Evolutionary conservation across 2,113 vertebrate genomes (phyloP).

Genomic region (Neomonachus schauinslandi): DNA sequence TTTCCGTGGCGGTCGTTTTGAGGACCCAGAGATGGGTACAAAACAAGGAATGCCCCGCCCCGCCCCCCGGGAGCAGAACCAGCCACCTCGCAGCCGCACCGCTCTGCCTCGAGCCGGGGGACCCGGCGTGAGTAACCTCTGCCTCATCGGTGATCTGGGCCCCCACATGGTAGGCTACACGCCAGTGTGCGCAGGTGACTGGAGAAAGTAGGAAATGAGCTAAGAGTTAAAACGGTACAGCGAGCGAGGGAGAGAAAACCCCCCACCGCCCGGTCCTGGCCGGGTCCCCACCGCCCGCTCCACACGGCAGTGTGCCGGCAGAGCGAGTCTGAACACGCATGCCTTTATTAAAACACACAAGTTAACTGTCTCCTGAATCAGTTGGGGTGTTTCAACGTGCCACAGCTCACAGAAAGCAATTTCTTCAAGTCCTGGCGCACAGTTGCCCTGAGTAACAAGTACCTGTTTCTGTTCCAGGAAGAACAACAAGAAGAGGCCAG

Average conservation of each 20-base stretch:
- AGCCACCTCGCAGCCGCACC: neutral
- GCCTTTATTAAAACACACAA: constrained; percentile 91
- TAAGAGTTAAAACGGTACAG: constrained; percentile 86
- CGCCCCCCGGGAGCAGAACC: neutral
- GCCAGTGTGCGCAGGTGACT: neutral
- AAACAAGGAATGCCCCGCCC: neutral
- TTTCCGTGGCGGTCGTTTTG: constrained; percentile 56
- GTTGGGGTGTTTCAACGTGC: constrained; percentile 86
- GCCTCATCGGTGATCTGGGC: fast-evolving
- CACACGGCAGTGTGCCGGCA: constrained; percentile 84
- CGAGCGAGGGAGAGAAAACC: constrained; percentile 85
- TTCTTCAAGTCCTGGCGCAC: constrained; percentile 49
- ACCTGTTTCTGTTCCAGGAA: constrained; percentile 30
- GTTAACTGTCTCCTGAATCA: constrained; percentile 93
- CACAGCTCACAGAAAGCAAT: constrained; percentile 82
- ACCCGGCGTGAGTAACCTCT: no score
- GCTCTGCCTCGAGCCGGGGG: neutral
- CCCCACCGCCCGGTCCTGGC: constrained; percentile 79
- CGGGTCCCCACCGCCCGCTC: constrained; percentile 84
- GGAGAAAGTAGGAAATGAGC: neutral
- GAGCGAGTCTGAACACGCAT: constrained; percentile 90
- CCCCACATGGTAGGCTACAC: fast-evolving
- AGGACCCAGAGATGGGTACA: neutral
- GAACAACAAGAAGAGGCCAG: neutral
- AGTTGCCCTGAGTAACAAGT: constrained; percentile 8